Evolutionary conservation across 2,888 invertebrate species (phyloP), one percentile per base, ranked within the genome.

Genomic region (Rhimphoctona megacephalus): DNA sequence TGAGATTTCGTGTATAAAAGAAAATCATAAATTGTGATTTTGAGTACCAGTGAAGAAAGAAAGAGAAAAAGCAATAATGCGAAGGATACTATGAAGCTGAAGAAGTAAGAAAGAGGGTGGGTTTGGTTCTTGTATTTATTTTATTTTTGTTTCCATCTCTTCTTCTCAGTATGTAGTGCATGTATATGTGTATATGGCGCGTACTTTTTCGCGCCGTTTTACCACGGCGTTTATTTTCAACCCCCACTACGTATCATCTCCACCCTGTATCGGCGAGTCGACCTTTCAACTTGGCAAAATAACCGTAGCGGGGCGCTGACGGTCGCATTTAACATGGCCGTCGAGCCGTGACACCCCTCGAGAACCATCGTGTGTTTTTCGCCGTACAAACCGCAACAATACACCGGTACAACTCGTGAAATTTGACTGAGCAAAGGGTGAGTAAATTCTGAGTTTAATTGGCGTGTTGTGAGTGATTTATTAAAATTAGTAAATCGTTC

Each of bases 301-400:
- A 77, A 52, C 77, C 89, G 87, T 66, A 81, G 89, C 89, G 90
- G 46, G 91, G 92, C 92, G 92, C 90, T 90, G 87, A 54, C 79
- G 52, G 30, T 81, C 81, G 87, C 85, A 80, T 84, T 85, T 90
- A 93, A 93, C 88, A 92, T 93, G 93, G 92, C 92, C 90, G 92
- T 89, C 90, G 91, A 83, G 86, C 89, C 85, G 89, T 88, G 90
- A 89, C 90, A 91, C 83, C 89, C 89, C 89, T 89, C 86, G 87
- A 89, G 89, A 89, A 89, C 22, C 78, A 89, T 89, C 89, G 90
- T 88, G 90, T 86, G 88, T 83, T 89, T 87, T 86, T 87, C 82
- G 70, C 69, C 86, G 49, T 73, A 49, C 22, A 72, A 83, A 76
- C 39, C 22, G 61, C 66, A 73, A 73, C n/a, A 33, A 78, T 64